phyloP scores from a whole-genome alignment of 1,140 invertebrate genomes.

The Drosophila yakuba region DNA sequence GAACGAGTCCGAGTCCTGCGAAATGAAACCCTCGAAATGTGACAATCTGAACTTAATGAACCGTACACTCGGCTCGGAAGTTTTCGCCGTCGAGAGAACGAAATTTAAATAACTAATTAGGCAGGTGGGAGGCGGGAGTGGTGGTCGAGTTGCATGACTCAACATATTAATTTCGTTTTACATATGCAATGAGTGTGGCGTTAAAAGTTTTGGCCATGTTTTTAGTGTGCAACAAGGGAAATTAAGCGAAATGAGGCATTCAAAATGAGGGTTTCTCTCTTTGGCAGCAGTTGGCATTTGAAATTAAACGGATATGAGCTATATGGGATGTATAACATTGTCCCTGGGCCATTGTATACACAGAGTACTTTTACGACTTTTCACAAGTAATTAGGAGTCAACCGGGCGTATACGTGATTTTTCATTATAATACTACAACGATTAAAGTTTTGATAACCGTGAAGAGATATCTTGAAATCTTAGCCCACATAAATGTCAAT shows the following conservation, averaged over 20 bases:
- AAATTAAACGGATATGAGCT: background rate
- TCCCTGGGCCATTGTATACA: background rate
- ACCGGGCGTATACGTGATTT: conserved; percentile 1
- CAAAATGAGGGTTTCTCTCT: conserved; percentile 14
- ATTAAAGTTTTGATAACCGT: too few species aligned
- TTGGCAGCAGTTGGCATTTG: background rate
- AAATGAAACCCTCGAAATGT: conserved; percentile 19
- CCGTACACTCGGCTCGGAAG: conserved; percentile 6
- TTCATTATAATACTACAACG: too few species aligned
- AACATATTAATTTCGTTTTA: conserved; percentile 61
- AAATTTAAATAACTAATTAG: conserved; percentile 70
- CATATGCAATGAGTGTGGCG: conserved; percentile 51
- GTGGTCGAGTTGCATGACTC: conserved; percentile 18
- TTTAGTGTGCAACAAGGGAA: conserved; percentile 66
- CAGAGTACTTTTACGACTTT: background rate
- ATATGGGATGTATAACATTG: background rate
- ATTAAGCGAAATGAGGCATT: conserved; percentile 50
- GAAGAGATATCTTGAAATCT: too few species aligned
- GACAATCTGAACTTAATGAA: conserved; percentile 31
- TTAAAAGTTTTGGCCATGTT: conserved; percentile 18
- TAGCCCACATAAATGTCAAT: background rate
- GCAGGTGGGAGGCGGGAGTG: background rate
- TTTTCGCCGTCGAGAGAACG: conserved; percentile 19
- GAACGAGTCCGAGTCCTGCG: conserved; percentile 9
- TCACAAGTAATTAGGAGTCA: background rate